phyloP scores from a whole-genome alignment of 2,888 invertebrate species.

The Neocrepidodera transversa region DNA sequence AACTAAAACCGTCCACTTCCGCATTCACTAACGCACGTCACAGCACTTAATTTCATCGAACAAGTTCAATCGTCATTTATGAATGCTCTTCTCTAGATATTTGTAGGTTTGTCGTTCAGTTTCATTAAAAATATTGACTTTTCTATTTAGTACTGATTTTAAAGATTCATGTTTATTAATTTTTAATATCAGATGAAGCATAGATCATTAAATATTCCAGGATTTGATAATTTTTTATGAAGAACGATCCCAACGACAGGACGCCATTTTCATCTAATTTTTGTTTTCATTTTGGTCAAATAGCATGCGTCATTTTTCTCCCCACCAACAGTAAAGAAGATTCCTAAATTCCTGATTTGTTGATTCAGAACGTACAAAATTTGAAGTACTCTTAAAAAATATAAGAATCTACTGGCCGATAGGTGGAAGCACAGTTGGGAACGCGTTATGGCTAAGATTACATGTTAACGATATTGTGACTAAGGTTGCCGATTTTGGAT shows the following conservation, averaged over 20 bases:
- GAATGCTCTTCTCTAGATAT: slow-evolving; percentile 36
- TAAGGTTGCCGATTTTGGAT: no score
- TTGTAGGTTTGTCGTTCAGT: slow-evolving; percentile 37
- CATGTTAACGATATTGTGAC: no score
- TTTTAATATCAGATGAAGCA: slow-evolving; percentile 56
- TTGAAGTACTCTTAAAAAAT: no score
- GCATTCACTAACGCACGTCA: slow-evolving; percentile 40
- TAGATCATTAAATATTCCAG: slow-evolving; percentile 56
- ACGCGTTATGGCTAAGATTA: not conserved
- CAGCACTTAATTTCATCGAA: slow-evolving; percentile 39
- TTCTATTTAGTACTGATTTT: slow-evolving; percentile 29
- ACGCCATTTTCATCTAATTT: slow-evolving; percentile 56
- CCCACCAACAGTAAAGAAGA: slow-evolving; percentile 14
- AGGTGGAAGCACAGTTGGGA: not conserved
- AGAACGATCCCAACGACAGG: slow-evolving; percentile 56
- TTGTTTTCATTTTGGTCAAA: slow-evolving; percentile 38
- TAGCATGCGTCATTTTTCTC: slow-evolving; percentile 40
- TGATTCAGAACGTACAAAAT: no score
- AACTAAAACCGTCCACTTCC: slow-evolving; percentile 37
- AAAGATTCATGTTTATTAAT: slow-evolving; percentile 44
- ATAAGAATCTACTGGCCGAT: not conserved
- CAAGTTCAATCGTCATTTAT: slow-evolving; percentile 42
- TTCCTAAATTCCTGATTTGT: no score
- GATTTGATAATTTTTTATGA: slow-evolving; percentile 52
- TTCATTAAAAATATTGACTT: slow-evolving; percentile 42